Evolutionary conservation across 2,113 vertebrate species (phyloP).

Genomic region (Anseranas semipalmata): DNA sequence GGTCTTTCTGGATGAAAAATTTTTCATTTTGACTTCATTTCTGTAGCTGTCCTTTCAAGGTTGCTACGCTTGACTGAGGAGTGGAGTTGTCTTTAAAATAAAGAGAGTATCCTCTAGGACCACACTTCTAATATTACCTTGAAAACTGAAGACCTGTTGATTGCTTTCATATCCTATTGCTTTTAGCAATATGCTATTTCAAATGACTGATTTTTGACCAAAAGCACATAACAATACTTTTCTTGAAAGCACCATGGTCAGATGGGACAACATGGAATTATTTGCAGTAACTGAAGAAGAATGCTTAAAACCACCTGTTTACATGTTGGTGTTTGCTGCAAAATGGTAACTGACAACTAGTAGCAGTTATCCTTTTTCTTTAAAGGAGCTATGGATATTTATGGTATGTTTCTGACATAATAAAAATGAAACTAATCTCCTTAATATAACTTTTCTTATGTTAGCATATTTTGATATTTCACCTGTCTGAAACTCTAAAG

Average conservation of each 20-base stretch:
- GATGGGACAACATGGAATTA: not conserved
- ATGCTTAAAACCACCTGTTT: not conserved
- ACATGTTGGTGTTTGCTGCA: not conserved
- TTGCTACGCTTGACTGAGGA: not conserved
- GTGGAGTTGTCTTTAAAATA: not conserved
- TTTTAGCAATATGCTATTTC: not conserved
- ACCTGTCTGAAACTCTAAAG: not conserved
- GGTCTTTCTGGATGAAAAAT: not conserved
- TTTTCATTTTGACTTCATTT: not conserved
- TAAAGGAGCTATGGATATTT: not conserved
- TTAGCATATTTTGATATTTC: not conserved
- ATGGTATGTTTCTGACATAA: not conserved
- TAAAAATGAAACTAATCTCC: not conserved
- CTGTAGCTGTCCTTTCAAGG: not conserved
- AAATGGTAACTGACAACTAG: not conserved
- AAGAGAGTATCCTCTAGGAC: not conserved
- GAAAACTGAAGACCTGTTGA: not conserved
- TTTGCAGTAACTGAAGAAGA: not conserved
- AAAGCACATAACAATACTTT: not conserved
- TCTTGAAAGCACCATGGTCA: not conserved
- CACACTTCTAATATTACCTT: not conserved
- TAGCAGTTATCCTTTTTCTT: not conserved
- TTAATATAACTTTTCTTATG: not conserved
- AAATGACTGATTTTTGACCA: not conserved
- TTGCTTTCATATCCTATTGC: not conserved